These are phyloP conservation scores for Euleptes europaea DNA, from an alignment of 2,113 vertebrate species.

Conservation along the genomic window DNA sequence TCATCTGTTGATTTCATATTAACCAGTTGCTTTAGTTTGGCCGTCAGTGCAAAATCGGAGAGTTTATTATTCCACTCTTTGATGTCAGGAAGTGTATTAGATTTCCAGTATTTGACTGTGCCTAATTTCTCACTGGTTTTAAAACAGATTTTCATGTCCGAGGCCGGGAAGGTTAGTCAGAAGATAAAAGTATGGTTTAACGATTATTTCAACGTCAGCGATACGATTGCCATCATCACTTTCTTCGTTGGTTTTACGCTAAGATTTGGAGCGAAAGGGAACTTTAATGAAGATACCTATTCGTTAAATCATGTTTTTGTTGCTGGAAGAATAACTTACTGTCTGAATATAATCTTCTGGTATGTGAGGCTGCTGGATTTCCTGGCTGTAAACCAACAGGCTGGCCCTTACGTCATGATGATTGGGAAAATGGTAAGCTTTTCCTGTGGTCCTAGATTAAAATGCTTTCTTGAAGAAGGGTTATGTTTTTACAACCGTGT, in stretches of 20 bases:
- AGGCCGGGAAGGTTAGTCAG: slow-evolving; percentile 96
- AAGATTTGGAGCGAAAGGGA: slow-evolving; percentile 84
- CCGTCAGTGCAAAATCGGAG: too few relatives aligned
- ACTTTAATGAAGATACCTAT: slow-evolving; percentile 68
- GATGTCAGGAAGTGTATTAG: too few relatives aligned
- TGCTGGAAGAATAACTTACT: slow-evolving; percentile 91
- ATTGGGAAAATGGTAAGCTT: slow-evolving; percentile 98
- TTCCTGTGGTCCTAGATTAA: neutral
- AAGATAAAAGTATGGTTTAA: slow-evolving; percentile 98
- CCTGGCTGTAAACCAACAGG: slow-evolving; percentile 97
- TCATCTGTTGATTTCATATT: too few relatives aligned
- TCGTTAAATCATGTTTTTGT: slow-evolving; percentile 74
- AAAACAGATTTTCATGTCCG: slow-evolving; percentile 95
- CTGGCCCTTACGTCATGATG: slow-evolving; percentile 99
- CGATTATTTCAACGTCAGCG: slow-evolving; percentile 96
- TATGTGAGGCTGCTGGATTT: slow-evolving; percentile 97
- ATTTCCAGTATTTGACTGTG: too few relatives aligned
- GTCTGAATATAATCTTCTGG: slow-evolving; percentile 99
- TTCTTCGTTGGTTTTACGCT: slow-evolving; percentile 95
- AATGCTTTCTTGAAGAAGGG: neutral
- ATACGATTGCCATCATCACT: slow-evolving; percentile 92
- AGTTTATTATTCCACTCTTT: too few relatives aligned
- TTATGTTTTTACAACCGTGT: neutral
- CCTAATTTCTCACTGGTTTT: slow-evolving; percentile 3
- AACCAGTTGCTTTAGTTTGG: too few relatives aligned